Percentiles rank a stretch among this genome's conserved stretches.
phyloP scores from a whole-genome alignment of 2,113 vertebrate species.

The Zosterops borbonicus region DNA sequence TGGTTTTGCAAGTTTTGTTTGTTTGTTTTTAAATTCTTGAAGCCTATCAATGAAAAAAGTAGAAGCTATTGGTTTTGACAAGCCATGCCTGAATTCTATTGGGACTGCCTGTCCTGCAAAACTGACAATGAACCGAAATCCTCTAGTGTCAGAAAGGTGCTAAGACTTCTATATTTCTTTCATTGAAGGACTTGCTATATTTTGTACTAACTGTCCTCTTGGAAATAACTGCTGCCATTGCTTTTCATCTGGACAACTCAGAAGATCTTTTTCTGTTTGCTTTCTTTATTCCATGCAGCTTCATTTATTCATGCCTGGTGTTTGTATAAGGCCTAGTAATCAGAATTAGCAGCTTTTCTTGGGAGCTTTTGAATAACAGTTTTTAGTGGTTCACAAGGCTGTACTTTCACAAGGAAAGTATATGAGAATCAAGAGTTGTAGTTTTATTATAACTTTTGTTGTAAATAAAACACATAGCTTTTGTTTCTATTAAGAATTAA shows the following conservation, averaged over 20 bases:
- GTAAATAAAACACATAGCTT: not conserved
- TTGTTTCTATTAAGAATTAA: not conserved
- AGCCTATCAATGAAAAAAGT: not conserved
- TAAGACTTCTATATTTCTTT: not conserved
- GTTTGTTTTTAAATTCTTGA: not conserved
- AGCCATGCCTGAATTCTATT: not conserved
- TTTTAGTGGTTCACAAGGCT: not conserved
- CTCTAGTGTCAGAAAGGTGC: not conserved
- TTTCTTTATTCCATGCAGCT: not conserved
- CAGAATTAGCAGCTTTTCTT: not conserved
- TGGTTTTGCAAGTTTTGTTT: not conserved
- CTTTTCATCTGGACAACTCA: not conserved
- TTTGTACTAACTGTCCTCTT: not conserved
- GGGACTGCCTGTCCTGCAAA: not conserved
- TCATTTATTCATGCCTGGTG: not conserved
- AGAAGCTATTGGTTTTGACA: not conserved
- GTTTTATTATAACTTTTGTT: not conserved
- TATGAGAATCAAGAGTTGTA: not conserved
- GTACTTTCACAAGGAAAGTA: not conserved
- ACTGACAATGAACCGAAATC: fast-evolving
- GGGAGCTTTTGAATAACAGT: not conserved
- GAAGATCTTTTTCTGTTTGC: not conserved
- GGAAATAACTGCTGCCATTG: not conserved
- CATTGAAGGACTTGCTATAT: not conserved
- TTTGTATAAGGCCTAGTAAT: not conserved